Evolutionary conservation across 2,797 vertebrate species (phyloP), one percentile per base, ranked within the genome.

Genomic region (Erethizon dorsatum): DNA sequence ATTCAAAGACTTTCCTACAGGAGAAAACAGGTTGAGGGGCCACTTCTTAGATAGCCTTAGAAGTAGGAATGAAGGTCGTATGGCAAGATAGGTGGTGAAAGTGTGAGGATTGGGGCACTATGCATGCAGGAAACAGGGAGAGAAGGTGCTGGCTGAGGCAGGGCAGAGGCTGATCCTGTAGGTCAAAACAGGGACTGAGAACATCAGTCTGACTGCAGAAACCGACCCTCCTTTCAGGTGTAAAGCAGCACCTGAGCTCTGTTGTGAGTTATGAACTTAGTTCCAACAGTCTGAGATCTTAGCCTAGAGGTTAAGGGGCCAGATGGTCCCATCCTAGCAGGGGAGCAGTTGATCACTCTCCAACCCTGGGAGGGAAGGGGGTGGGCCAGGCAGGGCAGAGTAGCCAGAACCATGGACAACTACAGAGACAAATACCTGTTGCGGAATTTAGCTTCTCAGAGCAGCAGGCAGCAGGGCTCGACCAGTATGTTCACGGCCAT

Each of bases 31-130:
- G 79, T 26, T n/a, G 41, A 61, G 61, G 10, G 52, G 65, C 12
- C 83, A 13, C 92, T 75, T 65, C 28, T 94, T 14, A 26, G 85
- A 69, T 18, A 91, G 14, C 63, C 84, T 94, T 31, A 92, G 37
- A 28, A 22, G 2, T 47, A 9, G 65, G 12, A 80, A 33, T 26
- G 31, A 61, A 31, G 24, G 14, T 75, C 31, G 33, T 6, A 28
- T 14, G 22, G 69, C 54, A 45, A 45, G 22, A 50, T 8, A 17
- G 6, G 11, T 20, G 9, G 78, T 57, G 33, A 79, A 14, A 2
- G 4, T 22, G 0, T 65, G 26, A 52, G 37, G 24, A 15, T 0
- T 28, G 56, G 73, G 5, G 41, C 0, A 3, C 1, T 15, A 24
- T n/a, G 57, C 28, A 50, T 0, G 5, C 5, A 65, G 28, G 69